A percentile compares a stretch with the other conserved stretches of the same genome.
These are phyloP conservation scores for Muscicapa comitata DNA, from an alignment of 2,797 vertebrate species.

Conservation along the genomic window DNA sequence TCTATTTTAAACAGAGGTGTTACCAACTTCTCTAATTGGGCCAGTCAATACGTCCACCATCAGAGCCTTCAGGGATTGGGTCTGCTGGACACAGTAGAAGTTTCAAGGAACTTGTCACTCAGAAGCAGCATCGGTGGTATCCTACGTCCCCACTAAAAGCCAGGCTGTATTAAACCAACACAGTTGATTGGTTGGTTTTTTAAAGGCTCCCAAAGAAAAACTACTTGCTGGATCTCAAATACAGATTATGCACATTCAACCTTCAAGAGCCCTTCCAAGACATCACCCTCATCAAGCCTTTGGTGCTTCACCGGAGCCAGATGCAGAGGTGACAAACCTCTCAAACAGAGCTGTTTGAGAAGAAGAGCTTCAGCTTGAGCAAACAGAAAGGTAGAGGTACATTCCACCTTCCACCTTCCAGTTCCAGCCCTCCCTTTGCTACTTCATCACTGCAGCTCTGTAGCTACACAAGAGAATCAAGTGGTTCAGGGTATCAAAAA, in stretches of 20 bases:
- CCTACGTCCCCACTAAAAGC: neutral
- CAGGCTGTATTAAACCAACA: neutral
- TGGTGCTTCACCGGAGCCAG: neutral
- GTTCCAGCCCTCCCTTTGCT: neutral
- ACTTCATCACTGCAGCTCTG: accelerated
- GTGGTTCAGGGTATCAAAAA: neutral
- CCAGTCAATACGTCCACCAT: neutral
- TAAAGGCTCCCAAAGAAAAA: neutral
- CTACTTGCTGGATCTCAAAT: neutral
- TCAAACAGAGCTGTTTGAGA: neutral
- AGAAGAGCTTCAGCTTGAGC: neutral
- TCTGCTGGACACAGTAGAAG: neutral
- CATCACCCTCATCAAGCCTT: neutral
- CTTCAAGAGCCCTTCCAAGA: neutral
- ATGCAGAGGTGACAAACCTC: neutral
- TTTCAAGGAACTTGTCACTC: neutral
- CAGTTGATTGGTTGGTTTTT: neutral
- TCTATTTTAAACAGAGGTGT: neutral
- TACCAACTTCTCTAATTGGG: neutral
- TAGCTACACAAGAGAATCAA: neutral
- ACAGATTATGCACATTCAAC: neutral
- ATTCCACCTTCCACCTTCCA: neutral
- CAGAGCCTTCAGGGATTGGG: neutral
- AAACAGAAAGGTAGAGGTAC: neutral
- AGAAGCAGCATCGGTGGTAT: neutral